Percentiles rank a stretch among this genome's conserved stretches.
These are phyloP conservation scores for Cyanistes caeruleus DNA, from an alignment of 2,113 vertebrate species.

Conservation along the genomic window DNA sequence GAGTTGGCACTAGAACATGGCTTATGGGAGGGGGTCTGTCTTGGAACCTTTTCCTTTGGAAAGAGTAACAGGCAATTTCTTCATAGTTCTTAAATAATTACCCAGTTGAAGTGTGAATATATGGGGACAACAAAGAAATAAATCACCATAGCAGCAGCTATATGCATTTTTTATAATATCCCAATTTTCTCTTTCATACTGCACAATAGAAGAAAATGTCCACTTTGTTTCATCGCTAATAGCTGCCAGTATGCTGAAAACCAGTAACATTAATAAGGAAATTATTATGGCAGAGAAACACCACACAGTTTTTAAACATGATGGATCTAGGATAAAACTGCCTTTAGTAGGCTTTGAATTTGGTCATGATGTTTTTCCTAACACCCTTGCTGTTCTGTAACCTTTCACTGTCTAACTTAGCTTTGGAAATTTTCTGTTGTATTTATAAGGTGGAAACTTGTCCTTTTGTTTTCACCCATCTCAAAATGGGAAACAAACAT, in stretches of 20 bases:
- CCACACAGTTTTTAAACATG: neutral
- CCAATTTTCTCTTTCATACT: neutral
- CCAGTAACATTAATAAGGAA: neutral
- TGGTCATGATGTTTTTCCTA: neutral
- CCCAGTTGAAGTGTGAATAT: neutral
- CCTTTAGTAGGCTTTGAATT: neutral
- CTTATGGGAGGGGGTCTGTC: neutral
- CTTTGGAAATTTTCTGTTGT: neutral
- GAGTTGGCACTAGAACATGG: neutral
- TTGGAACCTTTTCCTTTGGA: neutral
- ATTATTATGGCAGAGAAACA: neutral
- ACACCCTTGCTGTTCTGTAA: neutral
- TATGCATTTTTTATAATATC: neutral
- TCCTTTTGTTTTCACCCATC: neutral
- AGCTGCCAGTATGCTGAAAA: neutral
- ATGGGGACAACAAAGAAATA: neutral
- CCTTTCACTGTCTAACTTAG: neutral
- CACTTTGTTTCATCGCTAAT: slow-evolving; percentile 2
- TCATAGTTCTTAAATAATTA: slow-evolving; percentile 6
- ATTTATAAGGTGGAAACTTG: neutral
- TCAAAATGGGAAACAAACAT: neutral
- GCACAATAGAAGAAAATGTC: neutral
- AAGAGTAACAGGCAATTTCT: neutral
- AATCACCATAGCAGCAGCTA: neutral
- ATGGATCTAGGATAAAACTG: neutral